Evolutionary conservation across 30 jellyfish, hydroid and myxozoan species (phyloP).

Genomic region (Aurelia aurita complex sp. Pacific): DNA sequence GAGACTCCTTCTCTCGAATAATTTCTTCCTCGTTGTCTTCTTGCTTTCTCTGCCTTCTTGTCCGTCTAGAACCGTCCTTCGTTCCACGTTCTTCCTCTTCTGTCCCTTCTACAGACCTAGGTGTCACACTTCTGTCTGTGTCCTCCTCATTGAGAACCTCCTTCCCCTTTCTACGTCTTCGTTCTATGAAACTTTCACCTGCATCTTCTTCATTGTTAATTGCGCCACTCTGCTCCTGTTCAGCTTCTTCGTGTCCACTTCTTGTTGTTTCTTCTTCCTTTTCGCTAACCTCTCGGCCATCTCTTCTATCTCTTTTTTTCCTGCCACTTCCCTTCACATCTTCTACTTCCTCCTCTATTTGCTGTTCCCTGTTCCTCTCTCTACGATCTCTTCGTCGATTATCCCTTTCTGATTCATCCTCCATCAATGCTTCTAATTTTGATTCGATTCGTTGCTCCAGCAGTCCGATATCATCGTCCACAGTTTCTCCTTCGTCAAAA

Average conservation of each 20-base stretch:
- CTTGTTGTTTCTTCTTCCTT: neutral
- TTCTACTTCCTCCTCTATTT: neutral
- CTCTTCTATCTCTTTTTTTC: too few relatives aligned
- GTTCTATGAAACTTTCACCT: neutral
- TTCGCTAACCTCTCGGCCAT: neutral
- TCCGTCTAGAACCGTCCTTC: too few relatives aligned
- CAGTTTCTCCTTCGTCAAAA: slow-evolving; percentile 18
- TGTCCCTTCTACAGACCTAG: too few relatives aligned
- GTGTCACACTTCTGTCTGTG: too few relatives aligned
- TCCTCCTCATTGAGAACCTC: too few relatives aligned
- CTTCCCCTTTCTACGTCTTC: neutral
- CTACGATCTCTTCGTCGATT: neutral
- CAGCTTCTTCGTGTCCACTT: neutral
- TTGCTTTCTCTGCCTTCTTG: too few relatives aligned
- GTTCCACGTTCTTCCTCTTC: too few relatives aligned
- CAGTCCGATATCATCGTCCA: neutral
- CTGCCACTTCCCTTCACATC: too few relatives aligned
- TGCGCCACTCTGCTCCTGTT: neutral
- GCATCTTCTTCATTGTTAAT: neutral
- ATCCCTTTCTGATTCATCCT: slow-evolving; percentile 7
- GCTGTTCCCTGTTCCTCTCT: neutral
- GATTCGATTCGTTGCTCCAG: slow-evolving; percentile 12
- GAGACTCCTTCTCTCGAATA: too few relatives aligned
- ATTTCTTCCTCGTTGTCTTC: too few relatives aligned
- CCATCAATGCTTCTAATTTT: neutral